These are phyloP conservation scores for Apomyelois bistriatella DNA, from an alignment of 2,888 invertebrate species.

Conservation along the genomic window DNA sequence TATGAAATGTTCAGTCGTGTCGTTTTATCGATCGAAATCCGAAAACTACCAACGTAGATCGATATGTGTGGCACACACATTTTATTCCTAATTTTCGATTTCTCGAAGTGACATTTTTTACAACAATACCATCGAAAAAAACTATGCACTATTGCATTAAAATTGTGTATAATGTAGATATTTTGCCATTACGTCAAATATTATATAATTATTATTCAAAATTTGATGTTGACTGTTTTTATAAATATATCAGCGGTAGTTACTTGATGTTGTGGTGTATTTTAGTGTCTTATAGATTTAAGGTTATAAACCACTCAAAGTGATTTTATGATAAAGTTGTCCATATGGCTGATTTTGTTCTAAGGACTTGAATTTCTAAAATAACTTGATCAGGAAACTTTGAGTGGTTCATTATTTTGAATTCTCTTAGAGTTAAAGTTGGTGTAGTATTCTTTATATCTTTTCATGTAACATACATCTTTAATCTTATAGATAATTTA, in stretches of 20 bases:
- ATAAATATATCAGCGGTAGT: constrained; percentile 79
- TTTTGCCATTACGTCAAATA: constrained; percentile 75
- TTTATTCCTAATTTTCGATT: constrained; percentile 37
- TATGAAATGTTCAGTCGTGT: constrained; percentile 9
- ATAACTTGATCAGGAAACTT: constrained; percentile 35
- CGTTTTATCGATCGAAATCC: background rate
- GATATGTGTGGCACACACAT: background rate
- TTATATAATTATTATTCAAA: constrained; percentile 74
- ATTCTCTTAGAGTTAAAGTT: constrained; percentile 71
- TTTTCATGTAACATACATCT: constrained; percentile 69
- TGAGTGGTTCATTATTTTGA: constrained; percentile 70
- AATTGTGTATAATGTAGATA: constrained; percentile 74
- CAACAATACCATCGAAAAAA: constrained; percentile 49
- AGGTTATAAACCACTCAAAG: constrained; percentile 63
- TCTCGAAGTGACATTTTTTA: constrained; percentile 44
- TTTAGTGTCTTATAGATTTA: constrained; percentile 77
- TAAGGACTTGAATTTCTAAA: constrained; percentile 18
- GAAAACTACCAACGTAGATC: background rate
- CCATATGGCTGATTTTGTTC: background rate
- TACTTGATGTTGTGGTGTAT: constrained; percentile 81
- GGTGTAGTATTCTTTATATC: constrained; percentile 77
- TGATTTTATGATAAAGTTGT: constrained; percentile 13
- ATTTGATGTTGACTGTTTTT: constrained; percentile 81
- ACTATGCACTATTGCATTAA: constrained; percentile 48
- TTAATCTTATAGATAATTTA: constrained; percentile 53